Base-by-base conservation (phyloP, 2,888 invertebrate species). In the Stegophylla sp. region DNA sequence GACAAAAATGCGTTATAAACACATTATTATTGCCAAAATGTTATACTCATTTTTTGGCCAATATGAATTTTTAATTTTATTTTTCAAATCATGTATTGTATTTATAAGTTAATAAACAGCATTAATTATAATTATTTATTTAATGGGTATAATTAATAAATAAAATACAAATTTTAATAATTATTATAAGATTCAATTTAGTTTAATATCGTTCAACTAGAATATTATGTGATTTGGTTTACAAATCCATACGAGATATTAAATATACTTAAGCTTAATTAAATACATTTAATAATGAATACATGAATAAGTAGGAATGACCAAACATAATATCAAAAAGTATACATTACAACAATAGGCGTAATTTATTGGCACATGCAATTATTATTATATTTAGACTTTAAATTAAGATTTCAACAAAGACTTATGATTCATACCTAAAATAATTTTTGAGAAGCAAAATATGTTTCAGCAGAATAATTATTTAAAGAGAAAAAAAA, bases 161-260 rank as follows among this genome's bases (percentile, higher is more conserved):
- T 61, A 28, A 73, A 73, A 74, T 34, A 74, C 45, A 63, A 45
- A 61, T n/a, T 73, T 13, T 45, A 73, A 61, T 61, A 73, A 61
- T 43, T 61, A 34, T 34, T 61, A 34, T 34, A 63, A 63, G 61
- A 48, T 63, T 48, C 28, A 61, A 69, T 73, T 63, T 13, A 63
- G 45, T 63, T 73, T 53, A 26, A 63, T 28, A 74, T 63, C 10
- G 26, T 59, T 23, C 17, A 51, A 63, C 74, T 51, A 75, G 48
- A 75, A 51, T n/a, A n/a, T 51, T 23, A 20, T 76, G 51, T 15
- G 23, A 74, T 28, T 43, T 74, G 48, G 3, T 61, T 20, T 63
- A 74, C 34, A 74, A 63, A 34, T 74, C 20, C 34, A 48, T 48
- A 26, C 20, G 20, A 45, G n/a, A 28, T 10, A 26, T n/a, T 45